These are phyloP conservation scores for Diaphora mendica DNA, from an alignment of 2,888 invertebrate genomes.

Conservation along the genomic window DNA sequence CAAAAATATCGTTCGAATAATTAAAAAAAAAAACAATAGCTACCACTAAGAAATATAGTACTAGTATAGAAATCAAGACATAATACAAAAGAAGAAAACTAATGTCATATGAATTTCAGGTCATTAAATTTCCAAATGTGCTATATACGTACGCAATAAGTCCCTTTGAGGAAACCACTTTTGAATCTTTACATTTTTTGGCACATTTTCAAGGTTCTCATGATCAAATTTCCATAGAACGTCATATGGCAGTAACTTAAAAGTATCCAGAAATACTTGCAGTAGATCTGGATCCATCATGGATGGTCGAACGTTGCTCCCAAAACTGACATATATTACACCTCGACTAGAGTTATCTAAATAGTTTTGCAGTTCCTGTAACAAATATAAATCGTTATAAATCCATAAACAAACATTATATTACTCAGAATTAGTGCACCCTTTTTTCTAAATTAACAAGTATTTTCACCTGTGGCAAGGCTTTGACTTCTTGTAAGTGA, in stretches of 20 bases:
- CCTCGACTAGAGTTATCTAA: conserved; percentile 29
- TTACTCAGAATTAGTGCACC: no score
- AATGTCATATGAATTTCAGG: neutral
- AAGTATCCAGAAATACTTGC: neutral
- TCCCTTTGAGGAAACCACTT: neutral
- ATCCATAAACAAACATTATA: neutral
- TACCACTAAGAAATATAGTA: no score
- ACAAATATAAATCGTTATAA: no score
- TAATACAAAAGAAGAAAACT: neutral
- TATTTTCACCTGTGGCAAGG: conserved; percentile 51
- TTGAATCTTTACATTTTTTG: conserved; percentile 31
- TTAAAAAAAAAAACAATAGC: no score
- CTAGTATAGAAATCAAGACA: neutral
- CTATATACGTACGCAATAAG: conserved; percentile 5
- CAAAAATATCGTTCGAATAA: no score
- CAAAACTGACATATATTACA: conserved; percentile 37
- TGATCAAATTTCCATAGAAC: conserved; percentile 39
- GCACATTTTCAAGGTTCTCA: conserved; percentile 25
- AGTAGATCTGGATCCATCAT: conserved; percentile 21
- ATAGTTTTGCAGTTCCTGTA: conserved; percentile 10
- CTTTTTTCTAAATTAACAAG: neutral
- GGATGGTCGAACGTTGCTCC: conserved; percentile 31
- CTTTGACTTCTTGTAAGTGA: conserved; percentile 50
- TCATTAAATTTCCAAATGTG: neutral
- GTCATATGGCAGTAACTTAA: neutral